Percentiles rank a stretch among this genome's conserved stretches.
Evolutionary conservation across 2,888 invertebrate genomes (phyloP).

Genomic region (Anoncus sp.): DNA sequence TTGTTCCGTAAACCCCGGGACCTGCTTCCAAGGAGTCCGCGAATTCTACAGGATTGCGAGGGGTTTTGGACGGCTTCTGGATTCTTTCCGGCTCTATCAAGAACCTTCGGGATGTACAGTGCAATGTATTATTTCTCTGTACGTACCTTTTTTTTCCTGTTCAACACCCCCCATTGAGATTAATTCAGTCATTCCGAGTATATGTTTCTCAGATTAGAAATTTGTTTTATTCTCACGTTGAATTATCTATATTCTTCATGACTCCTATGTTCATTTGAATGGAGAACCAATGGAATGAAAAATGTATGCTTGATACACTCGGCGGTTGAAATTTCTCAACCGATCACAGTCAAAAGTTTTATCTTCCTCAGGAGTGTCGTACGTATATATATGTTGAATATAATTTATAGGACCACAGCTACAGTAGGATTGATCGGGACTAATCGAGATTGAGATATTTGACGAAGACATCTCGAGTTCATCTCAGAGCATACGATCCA

Average conservation of each 20-base stretch:
- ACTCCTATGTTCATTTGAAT: background rate
- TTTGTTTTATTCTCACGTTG: constrained; percentile 5
- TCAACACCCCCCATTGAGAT: constrained; percentile 1
- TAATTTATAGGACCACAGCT: constrained; percentile 33
- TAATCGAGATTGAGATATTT: constrained; percentile 67
- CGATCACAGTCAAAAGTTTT: constrained; percentile 4
- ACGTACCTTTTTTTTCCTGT: background rate
- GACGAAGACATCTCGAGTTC: constrained; percentile 44
- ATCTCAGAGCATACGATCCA: constrained; percentile 35
- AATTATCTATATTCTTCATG: constrained; percentile 15
- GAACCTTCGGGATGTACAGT: constrained; percentile 1
- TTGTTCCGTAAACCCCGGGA: constrained; percentile 55
- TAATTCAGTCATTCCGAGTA: background rate
- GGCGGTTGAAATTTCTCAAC: constrained; percentile 19
- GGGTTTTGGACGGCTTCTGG: constrained; percentile 39
- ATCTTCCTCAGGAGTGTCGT: background rate
- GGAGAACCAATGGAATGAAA: constrained; percentile 8
- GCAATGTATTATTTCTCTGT: constrained; percentile 9
- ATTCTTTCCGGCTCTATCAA: constrained; percentile 51
- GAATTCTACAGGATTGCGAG: constrained; percentile 37
- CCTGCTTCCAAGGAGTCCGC: constrained; percentile 28
- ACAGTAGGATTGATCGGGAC: constrained; percentile 22
- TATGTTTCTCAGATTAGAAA: constrained; percentile 6
- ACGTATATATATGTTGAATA: constrained; percentile 20
- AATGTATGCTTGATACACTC: constrained; percentile 10